Base-by-base conservation (phyloP, 2,797 vertebrate genomes). In the Sciurus carolinensis region DNA sequence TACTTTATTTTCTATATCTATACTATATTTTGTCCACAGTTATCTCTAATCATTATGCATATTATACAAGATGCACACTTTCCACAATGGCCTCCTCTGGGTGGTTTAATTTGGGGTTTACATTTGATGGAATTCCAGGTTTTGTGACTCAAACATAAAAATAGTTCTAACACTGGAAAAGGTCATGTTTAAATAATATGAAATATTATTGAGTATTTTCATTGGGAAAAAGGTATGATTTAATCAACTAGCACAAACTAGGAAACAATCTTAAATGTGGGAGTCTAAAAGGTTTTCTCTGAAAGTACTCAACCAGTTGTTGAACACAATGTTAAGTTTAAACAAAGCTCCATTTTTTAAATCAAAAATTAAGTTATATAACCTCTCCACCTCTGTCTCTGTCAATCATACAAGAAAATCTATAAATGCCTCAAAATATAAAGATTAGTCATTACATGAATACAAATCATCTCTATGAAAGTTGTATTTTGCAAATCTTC, bases 371-470 rank as follows among this genome's bases (percentile, higher is more conserved):
- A 84, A 91, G 87, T 87, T 95, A 73, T 44, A 87, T 92, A 83
- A 81, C 72, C 44, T 90, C 15, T 75, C 67, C 42, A 83, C 71
- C 62, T 94, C 69, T 82, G 67, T 77, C 30, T 87, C 50, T 89
- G 47, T 90, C 57, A 94, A 64, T 94, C 66, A 94, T 18, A 73
- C 64, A 33, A 83, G 76, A 97, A 87, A 90, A 96, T 64, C 86
- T 77, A 92, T 72, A 75, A 94, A 94, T 57, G 57, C 39, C 50
- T 92, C 77, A 87, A 94, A 66, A 87, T 66, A 75, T 72, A 84
- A 91, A 91, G 73, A 67, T 92, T 80, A 95, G 52, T 87, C 75
- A 96, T 93, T 81, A 88, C 20, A 77, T 77, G 28, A 92, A 96
- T 83, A 81, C 20, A 77, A 90, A 87, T 82, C 52, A 92, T 76